phyloP scores from a whole-genome alignment of 2,113 vertebrate genomes.

The Tichodroma muraria region DNA sequence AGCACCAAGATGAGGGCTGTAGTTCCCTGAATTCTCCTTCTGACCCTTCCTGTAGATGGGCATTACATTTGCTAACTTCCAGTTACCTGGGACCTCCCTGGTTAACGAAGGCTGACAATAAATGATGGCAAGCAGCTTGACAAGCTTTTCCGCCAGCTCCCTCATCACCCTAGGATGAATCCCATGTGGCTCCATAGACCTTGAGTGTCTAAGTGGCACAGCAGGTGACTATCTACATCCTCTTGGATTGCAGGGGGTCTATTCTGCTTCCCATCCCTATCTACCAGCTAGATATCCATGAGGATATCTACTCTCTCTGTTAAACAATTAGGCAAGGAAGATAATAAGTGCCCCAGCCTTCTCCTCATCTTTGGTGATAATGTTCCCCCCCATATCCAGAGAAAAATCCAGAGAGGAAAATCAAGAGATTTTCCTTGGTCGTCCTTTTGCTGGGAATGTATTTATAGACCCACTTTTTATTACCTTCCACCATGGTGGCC shows the following conservation, averaged over 20 bases:
- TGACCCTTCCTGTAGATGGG: not conserved
- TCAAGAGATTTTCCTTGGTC: not conserved
- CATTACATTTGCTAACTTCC: not conserved
- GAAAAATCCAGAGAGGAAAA: not conserved
- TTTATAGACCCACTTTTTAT: not conserved
- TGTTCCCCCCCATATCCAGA: not conserved
- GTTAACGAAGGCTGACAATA: not conserved
- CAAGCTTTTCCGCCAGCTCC: not conserved
- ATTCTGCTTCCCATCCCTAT: not conserved
- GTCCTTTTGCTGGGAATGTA: not conserved
- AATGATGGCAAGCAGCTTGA: not conserved
- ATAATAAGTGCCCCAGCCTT: not conserved
- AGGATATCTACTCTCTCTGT: not conserved
- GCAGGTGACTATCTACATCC: not conserved
- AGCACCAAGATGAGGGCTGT: not conserved
- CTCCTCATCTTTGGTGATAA: not conserved
- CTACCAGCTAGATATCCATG: not conserved
- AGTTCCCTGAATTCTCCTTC: not conserved
- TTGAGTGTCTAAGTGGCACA: not conserved
- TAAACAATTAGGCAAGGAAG: not conserved
- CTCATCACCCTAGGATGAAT: not conserved
- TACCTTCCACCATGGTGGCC: not conserved
- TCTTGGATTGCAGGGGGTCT: not conserved
- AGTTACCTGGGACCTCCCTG: not conserved
- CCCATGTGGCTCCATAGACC: not conserved